Base-by-base conservation (phyloP, 2,113 vertebrate species). In the Mugil cephalus region DNA sequence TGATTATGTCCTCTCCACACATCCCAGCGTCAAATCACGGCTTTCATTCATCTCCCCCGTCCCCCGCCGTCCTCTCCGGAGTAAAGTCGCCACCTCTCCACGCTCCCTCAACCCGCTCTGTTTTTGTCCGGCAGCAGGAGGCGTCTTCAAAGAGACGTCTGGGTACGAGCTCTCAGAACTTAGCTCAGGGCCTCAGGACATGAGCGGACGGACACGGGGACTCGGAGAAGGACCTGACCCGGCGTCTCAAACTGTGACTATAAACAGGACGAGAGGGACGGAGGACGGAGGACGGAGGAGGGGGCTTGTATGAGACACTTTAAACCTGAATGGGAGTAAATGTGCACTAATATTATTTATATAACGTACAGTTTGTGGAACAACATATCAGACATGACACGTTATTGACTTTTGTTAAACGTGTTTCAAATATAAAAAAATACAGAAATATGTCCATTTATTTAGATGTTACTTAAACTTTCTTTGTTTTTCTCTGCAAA, bases 101-200 rank as follows among this genome's bases (percentile, higher is more conserved):
- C 4, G 4, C 38, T 8, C 63, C 6, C 42, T 35, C 42, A 1
- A 18, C 52, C 45, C 46, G 45, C 52, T 53, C 77, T 71, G 78
- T 15, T 74, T 52, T 42, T 77, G 67, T 6, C 14, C 21, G 72
- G 21, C 82, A 82, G 75, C 72, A 45, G 82, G 85, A 77, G 71
- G 36, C 55, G 0, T 74, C 83, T 87, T 86, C 86, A 85, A 89
- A 89, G 79, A 79, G 58, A 34, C 21, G 24, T 10, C 74, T 50
- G 59, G 4, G 21, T 21, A 0, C 6, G 5, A 68, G n/a, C 24
- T 63, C 82, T 81, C 69, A 80, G 80, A 79, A 69, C 70, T 76
- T 72, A 70, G 71, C 24, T 30, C 24, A 5, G 0, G 52, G 36
- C 56, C 56, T 45, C 24, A 30, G n/a, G n/a, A 1, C 72, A 4